Conservation (phyloP, 2,888 invertebrate genomes). For the Brassicogethes aeneus region DNA sequence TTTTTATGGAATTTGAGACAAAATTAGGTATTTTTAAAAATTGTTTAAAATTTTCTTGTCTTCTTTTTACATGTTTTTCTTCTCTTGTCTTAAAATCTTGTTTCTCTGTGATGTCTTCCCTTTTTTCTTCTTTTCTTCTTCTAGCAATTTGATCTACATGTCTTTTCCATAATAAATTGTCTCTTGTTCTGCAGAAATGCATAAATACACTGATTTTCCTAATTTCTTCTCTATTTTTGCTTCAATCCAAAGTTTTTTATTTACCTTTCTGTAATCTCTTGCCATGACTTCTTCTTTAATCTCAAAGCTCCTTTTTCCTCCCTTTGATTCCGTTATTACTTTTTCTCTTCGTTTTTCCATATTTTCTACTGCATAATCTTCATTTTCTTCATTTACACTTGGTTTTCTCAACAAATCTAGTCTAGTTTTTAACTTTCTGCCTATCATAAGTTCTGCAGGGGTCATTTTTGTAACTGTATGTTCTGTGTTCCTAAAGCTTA, state of each 20-base stretch:
- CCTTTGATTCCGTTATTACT: neutral
- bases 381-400: neutral
- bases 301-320: neutral
- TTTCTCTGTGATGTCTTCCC: neutral
- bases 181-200: neutral
- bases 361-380: neutral
- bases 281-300: neutral
- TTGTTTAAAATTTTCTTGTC: neutral
- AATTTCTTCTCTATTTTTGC: neutral
- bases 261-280: neutral
- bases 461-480: neutral
- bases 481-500: neutral
- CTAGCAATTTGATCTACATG: neutral
- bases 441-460: neutral
- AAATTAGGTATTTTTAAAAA: neutral
- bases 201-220: too few relatives aligned
- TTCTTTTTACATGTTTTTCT: neutral
- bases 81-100: neutral
- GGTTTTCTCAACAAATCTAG: neutral
- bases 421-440: neutral
- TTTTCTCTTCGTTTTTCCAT: neutral
- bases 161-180: neutral
- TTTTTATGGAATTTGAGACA: neutral
- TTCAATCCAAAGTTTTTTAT: neutral
- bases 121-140: neutral